Evolutionary conservation across 2,888 invertebrate species (phyloP).

Genomic region (Eledone cirrhosa): DNA sequence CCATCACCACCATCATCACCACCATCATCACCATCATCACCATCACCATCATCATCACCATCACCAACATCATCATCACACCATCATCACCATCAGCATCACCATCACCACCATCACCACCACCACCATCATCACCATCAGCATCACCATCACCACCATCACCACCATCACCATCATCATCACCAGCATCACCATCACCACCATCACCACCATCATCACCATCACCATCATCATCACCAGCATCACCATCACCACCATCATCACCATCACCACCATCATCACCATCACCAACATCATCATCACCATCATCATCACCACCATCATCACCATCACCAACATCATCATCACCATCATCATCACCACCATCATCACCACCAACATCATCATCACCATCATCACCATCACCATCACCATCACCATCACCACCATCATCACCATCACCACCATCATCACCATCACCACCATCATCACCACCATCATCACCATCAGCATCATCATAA

Average conservation of each 20-base stretch:
- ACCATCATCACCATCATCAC: neutral
- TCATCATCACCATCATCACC: too few relatives aligned
- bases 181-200: conserved; percentile 13
- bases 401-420: neutral
- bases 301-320: too few relatives aligned
- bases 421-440: neutral
- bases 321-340: too few relatives aligned
- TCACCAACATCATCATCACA: too few relatives aligned
- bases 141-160: neutral
- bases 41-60: neutral
- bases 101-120: conserved; percentile 1
- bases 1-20: neutral
- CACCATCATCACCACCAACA: too few relatives aligned
- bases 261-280: too few relatives aligned
- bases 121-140: neutral
- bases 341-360: too few relatives aligned
- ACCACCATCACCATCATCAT: conserved; percentile 14
- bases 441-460: neutral
- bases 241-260: neutral
- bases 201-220: neutral
- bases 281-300: too few relatives aligned
- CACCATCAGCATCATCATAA: too few relatives aligned
- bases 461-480: neutral
- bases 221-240: neutral
- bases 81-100: neutral